Percentiles rank a stretch among this genome's conserved stretches.
Evolutionary conservation across 2,888 invertebrate species (phyloP).

Genomic region (Mermis nigrescens): DNA sequence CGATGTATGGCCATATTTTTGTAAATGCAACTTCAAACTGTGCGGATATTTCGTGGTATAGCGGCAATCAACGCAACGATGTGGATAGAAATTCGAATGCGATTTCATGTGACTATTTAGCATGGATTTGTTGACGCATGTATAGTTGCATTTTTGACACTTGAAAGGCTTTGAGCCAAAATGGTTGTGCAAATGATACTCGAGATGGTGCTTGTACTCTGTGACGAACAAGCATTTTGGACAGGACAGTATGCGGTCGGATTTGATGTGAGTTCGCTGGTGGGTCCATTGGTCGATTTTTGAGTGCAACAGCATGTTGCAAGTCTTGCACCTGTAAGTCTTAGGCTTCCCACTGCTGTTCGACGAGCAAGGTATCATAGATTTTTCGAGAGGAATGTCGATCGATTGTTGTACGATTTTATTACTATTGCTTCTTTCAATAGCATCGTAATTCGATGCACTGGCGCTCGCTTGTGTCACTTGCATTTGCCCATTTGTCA

Average conservation of each 20-base stretch:
- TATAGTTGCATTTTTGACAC: conserved; percentile 40
- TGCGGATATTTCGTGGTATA: conserved; percentile 97
- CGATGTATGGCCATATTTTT: conserved; percentile 73
- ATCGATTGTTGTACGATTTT: no score
- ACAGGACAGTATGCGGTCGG: conserved; percentile 72
- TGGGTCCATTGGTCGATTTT: conserved; percentile 89
- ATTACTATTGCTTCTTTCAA: no score
- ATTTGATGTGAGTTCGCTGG: conserved; percentile 64
- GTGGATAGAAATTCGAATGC: conserved; percentile 45
- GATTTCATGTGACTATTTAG: conserved; percentile 90
- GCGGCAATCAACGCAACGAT: conserved; percentile 61
- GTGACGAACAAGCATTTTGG: conserved; percentile 88
- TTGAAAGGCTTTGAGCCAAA: conserved; percentile 83
- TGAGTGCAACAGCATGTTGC: conserved; percentile 59
- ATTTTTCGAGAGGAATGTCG: neutral
- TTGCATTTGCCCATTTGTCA: no score
- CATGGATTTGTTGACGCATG: conserved; percentile 95
- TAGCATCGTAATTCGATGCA: neutral
- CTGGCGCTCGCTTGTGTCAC: neutral
- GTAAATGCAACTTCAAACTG: conserved; percentile 76
- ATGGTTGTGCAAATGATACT: conserved; percentile 88
- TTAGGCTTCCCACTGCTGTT: conserved; percentile 39
- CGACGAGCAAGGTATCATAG: neutral
- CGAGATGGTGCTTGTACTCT: conserved; percentile 91
- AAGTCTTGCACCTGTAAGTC: conserved; percentile 76